A percentile compares a stretch with the other conserved stretches of the same genome.
phyloP scores from a whole-genome alignment of 2,888 invertebrate species.

The Dysmachus trigonus region DNA sequence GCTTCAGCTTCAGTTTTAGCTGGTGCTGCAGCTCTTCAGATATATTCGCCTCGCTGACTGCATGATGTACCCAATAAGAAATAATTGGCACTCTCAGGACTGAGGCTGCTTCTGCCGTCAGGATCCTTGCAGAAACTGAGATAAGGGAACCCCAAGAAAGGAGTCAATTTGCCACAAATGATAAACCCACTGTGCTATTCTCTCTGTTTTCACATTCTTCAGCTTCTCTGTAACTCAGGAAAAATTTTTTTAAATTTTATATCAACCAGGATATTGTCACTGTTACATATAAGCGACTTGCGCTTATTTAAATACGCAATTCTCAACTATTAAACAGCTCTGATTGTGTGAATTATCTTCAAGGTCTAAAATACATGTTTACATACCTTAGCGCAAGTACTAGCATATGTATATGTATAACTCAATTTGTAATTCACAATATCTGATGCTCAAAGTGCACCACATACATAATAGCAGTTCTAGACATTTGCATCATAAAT shows the following conservation, averaged over 20 bases:
- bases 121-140: neutral
- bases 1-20: neutral
- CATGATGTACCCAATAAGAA: neutral
- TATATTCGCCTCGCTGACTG: neutral
- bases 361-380: neutral
- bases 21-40: neutral
- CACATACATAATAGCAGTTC: too few species aligned
- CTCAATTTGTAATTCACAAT: too few species aligned
- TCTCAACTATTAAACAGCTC: neutral
- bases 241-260: neutral
- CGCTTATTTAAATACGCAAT: neutral
- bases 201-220: neutral
- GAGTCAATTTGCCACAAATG: neutral
- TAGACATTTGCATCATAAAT: too few species aligned
- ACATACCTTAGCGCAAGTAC: too few species aligned
- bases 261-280: neutral
- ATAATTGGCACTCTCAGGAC: neutral
- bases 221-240: neutral
- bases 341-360: neutral
- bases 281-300: neutral
- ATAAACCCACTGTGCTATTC: neutral
- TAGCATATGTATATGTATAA: neutral
- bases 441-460: too few species aligned
- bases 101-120: neutral
- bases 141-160: neutral